Base-by-base conservation (phyloP, 2,888 invertebrate species). In the Ariolimax columbianus region DNA sequence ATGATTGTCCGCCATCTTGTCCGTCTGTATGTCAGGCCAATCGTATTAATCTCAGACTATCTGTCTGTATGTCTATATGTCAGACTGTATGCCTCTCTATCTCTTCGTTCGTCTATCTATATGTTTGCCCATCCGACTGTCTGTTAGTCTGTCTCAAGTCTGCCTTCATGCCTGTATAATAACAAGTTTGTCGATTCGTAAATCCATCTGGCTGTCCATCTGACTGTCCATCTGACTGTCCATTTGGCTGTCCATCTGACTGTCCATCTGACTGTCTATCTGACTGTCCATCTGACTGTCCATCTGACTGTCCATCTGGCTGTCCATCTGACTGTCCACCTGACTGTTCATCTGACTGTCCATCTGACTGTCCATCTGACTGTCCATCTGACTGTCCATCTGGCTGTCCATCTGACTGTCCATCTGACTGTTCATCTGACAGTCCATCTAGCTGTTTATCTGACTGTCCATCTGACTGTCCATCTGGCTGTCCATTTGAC, bases 51-150 rank as follows among this genome's bases (percentile, higher is more conserved):
- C n/a, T 66, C 66, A 30, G 33, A 30, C 66, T 66, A 66, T 66
- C 66, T 66, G 33, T 66, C 66, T 66, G 33, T 66, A 30, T 66
- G 33, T 66, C 66, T 66, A 66, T 66, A 30, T 66, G 17, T 66
- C 66, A 30, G 17, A 30, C 66, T 66, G 17, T 66, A 30, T 66
- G 17, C 33, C 66, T 66, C 3, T 66, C 66, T 66, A 30, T 66
- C 66, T 66, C 3, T 66, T 33, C 33, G 17, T 66, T 33, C 33
- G 17, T 66, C 66, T 66, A 30, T 66, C 66, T 66, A 30, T 66
- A 30, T 66, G 17, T 66, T 33, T 66, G 11, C 33, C 30, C 33
- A 11, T 66, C 30, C 33, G 33, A 30, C 30, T 66, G 33, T 66
- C 30, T 66, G 33, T 66, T 33, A 6, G 33, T 66, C 66, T 66